Conservation (phyloP, 2,797 vertebrate genomes). For the Scolopax rusticola region DNA sequence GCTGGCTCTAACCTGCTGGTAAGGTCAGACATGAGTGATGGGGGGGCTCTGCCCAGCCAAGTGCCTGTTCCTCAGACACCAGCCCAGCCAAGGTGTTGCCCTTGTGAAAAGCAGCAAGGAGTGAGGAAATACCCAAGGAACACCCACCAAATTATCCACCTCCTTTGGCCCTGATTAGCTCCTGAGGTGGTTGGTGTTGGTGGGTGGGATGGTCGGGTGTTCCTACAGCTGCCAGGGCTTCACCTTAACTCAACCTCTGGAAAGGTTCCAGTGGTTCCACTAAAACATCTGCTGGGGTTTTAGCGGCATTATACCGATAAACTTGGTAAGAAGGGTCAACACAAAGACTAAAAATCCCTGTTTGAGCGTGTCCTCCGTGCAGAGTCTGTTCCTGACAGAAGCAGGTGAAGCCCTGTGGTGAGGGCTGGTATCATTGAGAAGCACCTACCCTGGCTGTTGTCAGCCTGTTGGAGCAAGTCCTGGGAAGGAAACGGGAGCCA, state of each 20-base stretch:
- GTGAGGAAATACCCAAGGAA: background rate
- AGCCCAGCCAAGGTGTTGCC: background rate
- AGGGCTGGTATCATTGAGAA: accelerated
- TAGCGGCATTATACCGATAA: background rate
- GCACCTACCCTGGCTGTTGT: background rate
- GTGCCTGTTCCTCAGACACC: background rate
- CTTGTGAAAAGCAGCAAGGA: background rate
- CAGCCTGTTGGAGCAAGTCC: accelerated
- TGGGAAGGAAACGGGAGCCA: background rate
- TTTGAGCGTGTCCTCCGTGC: accelerated
- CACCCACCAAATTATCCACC: background rate
- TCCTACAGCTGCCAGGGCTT: background rate
- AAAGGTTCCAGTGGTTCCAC: background rate
- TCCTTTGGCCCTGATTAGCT: background rate
- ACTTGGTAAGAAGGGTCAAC: background rate
- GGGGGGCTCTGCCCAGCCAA: accelerated
- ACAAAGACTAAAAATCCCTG: background rate
- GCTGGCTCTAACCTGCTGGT: background rate
- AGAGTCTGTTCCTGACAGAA: background rate
- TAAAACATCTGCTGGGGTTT: background rate
- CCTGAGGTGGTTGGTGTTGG: background rate
- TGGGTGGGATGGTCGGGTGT: background rate
- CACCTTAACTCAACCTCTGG: background rate
- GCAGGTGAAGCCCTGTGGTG: accelerated
- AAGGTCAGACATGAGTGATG: accelerated